phyloP scores from a whole-genome alignment of 1,140 invertebrate species.

The Pollicipes pollicipes region DNA sequence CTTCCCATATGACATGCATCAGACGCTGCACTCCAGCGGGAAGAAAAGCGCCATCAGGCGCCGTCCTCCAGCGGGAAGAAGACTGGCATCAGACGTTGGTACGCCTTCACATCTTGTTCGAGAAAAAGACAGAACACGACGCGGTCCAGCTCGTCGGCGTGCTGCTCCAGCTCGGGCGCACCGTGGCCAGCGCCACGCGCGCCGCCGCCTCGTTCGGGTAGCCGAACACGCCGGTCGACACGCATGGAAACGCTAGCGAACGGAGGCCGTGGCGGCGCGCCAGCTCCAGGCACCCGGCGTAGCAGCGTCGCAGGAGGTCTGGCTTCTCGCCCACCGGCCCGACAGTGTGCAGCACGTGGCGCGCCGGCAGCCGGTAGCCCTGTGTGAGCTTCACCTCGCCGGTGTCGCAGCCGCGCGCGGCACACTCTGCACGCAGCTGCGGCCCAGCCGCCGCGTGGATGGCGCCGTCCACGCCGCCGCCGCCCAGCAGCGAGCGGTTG shows the following conservation, averaged over 20 bases:
- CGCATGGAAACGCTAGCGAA: conserved; percentile 62
- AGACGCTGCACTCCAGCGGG: too few species aligned
- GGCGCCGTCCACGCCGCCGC: conserved; percentile 73
- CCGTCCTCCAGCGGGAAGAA: too few species aligned
- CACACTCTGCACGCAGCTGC: conserved; percentile 48
- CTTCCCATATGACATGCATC: too few species aligned
- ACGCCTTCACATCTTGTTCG: conserved; percentile 48
- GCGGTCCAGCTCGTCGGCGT: too few species aligned
- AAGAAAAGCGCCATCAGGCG: too few species aligned
- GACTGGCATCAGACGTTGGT: conserved; percentile 47
- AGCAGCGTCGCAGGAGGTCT: conserved; percentile 47
- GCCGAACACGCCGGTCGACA: conserved; percentile 67
- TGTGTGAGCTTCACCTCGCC: conserved; percentile 63
- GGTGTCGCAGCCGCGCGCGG: conserved; percentile 45
- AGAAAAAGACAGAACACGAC: conserved; percentile 68
- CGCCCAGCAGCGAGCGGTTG: conserved; percentile 53
- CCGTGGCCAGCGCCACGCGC: conserved; percentile 27
- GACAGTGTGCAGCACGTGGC: conserved; percentile 67
- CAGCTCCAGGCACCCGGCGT: conserved; percentile 42
- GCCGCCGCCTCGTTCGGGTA: conserved; percentile 31
- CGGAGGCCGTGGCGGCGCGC: conserved; percentile 40
- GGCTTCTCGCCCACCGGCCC: conserved; percentile 54
- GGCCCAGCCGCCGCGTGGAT: conserved; percentile 60
- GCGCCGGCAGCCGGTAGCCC: conserved; percentile 54
- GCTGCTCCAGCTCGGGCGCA: conserved; percentile 24